Conservation (phyloP, 2,797 vertebrate genomes). For the Ptychadena robeensis region DNA sequence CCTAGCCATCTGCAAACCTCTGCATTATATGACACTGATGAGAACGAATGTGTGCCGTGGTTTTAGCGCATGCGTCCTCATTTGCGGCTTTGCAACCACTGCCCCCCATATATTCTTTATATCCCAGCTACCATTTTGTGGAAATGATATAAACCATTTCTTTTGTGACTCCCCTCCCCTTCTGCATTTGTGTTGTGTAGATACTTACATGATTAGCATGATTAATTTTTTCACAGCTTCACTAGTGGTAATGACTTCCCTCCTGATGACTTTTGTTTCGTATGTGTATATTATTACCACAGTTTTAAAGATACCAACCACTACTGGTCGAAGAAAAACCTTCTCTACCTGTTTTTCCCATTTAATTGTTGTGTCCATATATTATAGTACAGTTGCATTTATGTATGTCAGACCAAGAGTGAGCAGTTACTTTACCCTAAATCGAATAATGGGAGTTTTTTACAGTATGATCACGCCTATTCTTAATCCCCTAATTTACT, state of each 20-base stretch:
- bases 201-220: too few relatives aligned
- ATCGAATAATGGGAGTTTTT: background rate
- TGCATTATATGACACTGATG: background rate
- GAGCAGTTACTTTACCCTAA: background rate
- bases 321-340: constrained; percentile 33
- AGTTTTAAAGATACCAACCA: background rate
- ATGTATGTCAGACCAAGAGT: constrained; percentile 17
- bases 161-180: background rate
- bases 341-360: constrained; percentile 51
- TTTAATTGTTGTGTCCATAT: constrained; percentile 56
- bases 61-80: too few relatives aligned
- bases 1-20: constrained; percentile 13
- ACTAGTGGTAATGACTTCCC: too few relatives aligned
- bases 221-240: too few relatives aligned
- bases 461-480: background rate
- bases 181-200: too few relatives aligned
- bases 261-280: background rate
- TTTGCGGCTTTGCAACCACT: too few relatives aligned
- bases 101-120: background rate
- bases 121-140: constrained; percentile 39
- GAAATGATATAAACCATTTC: constrained; percentile 55
- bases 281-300: background rate
- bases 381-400: constrained; percentile 42
- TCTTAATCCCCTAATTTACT: constrained; percentile 22
- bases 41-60: too few relatives aligned